Evolutionary conservation across 1,140 invertebrate genomes (phyloP).

Genomic region (Steinernema khuongi): DNA sequence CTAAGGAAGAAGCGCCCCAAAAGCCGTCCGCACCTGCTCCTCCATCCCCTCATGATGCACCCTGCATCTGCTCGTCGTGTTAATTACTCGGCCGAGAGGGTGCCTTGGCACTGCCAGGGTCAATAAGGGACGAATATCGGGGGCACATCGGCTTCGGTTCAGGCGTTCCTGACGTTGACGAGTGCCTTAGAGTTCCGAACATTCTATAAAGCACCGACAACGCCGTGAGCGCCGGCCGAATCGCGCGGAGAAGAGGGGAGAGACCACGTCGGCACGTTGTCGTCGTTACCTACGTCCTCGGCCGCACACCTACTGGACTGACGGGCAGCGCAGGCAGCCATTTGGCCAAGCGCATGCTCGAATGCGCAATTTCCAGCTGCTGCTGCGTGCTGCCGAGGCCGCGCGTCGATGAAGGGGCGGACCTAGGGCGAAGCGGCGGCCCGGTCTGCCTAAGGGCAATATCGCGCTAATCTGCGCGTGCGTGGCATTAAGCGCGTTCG

Average conservation of each 20-base stretch:
- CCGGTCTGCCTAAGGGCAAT: not conserved
- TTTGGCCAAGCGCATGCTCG: constrained; percentile 8
- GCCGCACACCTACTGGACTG: constrained; percentile 7
- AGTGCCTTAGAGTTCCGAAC: constrained; percentile 3
- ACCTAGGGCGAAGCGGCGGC: not conserved
- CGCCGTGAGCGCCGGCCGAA: not conserved
- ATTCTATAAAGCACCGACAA: constrained; percentile 1
- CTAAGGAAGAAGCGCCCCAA: too few relatives aligned
- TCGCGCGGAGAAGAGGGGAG: not conserved
- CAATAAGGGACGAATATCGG: too few relatives aligned
- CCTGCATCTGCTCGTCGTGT: too few relatives aligned
- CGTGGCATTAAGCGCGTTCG: constrained; percentile 8
- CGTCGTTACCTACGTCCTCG: constrained; percentile 13
- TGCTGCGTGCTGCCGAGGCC: constrained; percentile 2
- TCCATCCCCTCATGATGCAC: too few relatives aligned
- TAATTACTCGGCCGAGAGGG: too few relatives aligned
- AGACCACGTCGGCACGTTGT: not conserved
- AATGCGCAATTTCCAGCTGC: constrained; percentile 14
- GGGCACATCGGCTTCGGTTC: too few relatives aligned
- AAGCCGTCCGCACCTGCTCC: too few relatives aligned
- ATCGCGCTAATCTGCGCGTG: not conserved
- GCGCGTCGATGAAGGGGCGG: not conserved
- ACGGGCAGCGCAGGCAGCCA: not conserved
- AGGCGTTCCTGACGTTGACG: not conserved
- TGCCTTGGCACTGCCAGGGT: too few relatives aligned